Conservation (phyloP, 2,797 vertebrate species). For the Fratercula arctica region DNA sequence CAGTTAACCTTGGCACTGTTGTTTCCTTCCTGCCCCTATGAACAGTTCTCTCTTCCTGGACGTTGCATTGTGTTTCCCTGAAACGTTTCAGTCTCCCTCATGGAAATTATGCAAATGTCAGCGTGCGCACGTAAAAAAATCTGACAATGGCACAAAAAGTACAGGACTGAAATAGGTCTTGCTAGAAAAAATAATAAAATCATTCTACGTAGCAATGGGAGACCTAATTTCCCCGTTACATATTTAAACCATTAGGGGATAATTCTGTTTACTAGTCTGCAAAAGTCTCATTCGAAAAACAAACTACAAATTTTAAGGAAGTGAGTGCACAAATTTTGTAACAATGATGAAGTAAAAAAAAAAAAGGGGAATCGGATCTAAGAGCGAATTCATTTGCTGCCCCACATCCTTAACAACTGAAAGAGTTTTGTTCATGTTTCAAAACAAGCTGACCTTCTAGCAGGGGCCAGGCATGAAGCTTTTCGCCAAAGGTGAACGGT, state of each 20-base stretch:
- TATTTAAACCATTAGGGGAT: background rate
- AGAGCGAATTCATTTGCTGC: background rate
- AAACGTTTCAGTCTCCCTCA: background rate
- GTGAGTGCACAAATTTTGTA: background rate
- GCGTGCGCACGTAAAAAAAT: background rate
- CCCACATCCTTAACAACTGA: background rate
- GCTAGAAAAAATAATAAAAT: background rate
- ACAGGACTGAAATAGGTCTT: conserved; percentile 19
- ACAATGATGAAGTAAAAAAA: background rate
- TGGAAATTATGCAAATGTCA: conserved; percentile 50
- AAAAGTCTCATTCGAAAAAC: background rate
- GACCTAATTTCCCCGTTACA: background rate
- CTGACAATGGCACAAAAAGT: conserved; percentile 24
- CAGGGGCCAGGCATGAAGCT: background rate
- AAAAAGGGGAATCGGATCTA: background rate
- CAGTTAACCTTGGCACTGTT: background rate
- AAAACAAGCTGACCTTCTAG: conserved; percentile 29
- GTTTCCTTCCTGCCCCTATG: background rate
- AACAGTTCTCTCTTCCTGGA: conserved; percentile 15
- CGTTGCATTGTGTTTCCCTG: conserved; percentile 16
- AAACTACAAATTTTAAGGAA: background rate
- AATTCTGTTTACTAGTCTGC: background rate
- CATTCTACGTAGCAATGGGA: background rate
- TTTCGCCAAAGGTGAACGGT: conserved; percentile 33
- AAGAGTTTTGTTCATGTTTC: background rate